Evolutionary conservation across 2,113 vertebrate species (phyloP), one percentile per base, ranked within the genome.

Genomic region (Zosterops lateralis): DNA sequence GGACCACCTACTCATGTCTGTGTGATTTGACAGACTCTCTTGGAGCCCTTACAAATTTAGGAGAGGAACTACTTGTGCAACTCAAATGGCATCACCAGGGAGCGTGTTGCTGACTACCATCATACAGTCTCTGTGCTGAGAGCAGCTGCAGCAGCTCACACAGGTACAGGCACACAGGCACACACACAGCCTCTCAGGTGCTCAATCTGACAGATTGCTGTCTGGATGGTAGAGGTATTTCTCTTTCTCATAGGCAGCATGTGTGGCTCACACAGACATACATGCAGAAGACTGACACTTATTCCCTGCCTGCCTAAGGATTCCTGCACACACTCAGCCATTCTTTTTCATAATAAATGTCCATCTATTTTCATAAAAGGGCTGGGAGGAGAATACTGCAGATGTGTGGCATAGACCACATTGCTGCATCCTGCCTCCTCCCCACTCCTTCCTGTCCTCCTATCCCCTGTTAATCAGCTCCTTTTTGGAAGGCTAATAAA

Each of bases 281-380:
- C 34, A 51, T 1, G 3, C 74, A 92, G 81, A 87, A 83, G 40
- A 44, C 65, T 93, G 89, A 78, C 54, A 66, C 50, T 48, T 72
- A 82, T 66, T 68, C 67, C 40, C 80, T 74, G 60, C 44, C 60
- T 79, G 64, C 81, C 62, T 81, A 73, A 95, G 91, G 81, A 64
- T 40, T 94, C 48, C 28, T 83, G 74, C 19, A 5, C 58, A 36
- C 83, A 34, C 24, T 31, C 48, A 77, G 86, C 53, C 56, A 24
- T 92, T 95, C 22, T 24, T 97, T 96, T 97, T 93, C 93, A 91
- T 97, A 88, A 96, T 87, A 93, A 92, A 95, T 94, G 89, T 93
- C 92, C 92, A 58, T 58, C 62, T 92, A 74, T 92, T 94, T 89
- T 94, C 74, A 92, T 36, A 64, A 87, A 95, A 89, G 64, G 50